Conservation (phyloP, 2,113 vertebrate genomes). For the Gasterosteus nipponicus region DNA sequence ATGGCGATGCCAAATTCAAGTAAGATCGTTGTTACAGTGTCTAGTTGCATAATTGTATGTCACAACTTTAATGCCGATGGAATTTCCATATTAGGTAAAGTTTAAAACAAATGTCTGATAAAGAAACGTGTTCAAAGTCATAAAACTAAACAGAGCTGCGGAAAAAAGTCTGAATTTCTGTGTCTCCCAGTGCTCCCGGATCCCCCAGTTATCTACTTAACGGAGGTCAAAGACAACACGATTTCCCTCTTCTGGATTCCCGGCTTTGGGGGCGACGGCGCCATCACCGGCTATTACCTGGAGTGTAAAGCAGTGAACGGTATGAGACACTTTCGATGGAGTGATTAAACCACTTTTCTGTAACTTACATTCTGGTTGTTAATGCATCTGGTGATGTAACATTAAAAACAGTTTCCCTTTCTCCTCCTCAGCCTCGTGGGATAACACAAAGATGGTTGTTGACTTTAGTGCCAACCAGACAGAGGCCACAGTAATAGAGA, state of each 20-base stretch:
- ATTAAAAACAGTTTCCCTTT: background rate
- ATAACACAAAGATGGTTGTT: slow-evolving; percentile 53
- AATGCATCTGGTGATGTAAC: background rate
- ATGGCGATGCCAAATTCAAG: background rate
- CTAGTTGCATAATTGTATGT: background rate
- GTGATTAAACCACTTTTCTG: background rate
- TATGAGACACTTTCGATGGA: slow-evolving; percentile 19
- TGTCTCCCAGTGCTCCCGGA: slow-evolving; percentile 46
- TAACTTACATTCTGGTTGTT: background rate
- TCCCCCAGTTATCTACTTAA: slow-evolving; percentile 58
- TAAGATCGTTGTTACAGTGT: background rate
- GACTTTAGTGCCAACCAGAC: slow-evolving; percentile 61
- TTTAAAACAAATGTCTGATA: too few species aligned
- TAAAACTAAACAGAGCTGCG: background rate
- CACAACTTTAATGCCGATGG: too few species aligned
- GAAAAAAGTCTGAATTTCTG: background rate
- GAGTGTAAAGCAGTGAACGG: slow-evolving; percentile 70
- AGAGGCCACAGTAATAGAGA: slow-evolving; percentile 72
- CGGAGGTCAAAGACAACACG: slow-evolving; percentile 42
- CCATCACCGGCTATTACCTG: slow-evolving; percentile 61
- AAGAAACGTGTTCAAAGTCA: background rate
- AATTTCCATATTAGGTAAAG: too few species aligned
- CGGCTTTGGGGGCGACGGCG: slow-evolving; percentile 54
- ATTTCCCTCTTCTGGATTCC: slow-evolving; percentile 67
- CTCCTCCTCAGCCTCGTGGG: slow-evolving; percentile 63